These are phyloP conservation scores for Opisthograptis luteolata DNA, from an alignment of 2,888 invertebrate genomes.

Conservation along the genomic window DNA sequence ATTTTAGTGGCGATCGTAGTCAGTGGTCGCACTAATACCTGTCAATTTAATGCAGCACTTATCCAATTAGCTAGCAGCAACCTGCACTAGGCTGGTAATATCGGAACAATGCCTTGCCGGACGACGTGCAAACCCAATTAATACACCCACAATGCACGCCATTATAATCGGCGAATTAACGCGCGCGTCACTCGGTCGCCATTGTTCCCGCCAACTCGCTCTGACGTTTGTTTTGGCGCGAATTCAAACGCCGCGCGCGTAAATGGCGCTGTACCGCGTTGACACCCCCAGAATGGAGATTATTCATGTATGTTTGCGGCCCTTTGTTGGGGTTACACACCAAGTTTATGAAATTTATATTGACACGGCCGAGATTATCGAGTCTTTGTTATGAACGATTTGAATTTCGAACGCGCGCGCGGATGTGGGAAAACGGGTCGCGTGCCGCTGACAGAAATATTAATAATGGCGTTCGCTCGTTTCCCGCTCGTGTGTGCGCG, in stretches of 20 bases:
- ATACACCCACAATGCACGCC: slow-evolving; percentile 62
- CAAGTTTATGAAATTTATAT: slow-evolving; percentile 81
- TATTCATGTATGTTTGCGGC: slow-evolving; percentile 80
- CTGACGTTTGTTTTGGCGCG: slow-evolving; percentile 76
- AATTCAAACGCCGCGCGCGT: slow-evolving; percentile 57
- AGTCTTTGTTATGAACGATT: slow-evolving; percentile 76
- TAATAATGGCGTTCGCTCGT: slow-evolving; percentile 56
- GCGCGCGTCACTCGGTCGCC: slow-evolving; percentile 54
- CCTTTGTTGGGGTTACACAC: slow-evolving; percentile 71
- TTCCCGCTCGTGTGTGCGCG: slow-evolving; percentile 1
- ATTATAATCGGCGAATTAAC: slow-evolving; percentile 67
- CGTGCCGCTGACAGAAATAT: slow-evolving; percentile 74
- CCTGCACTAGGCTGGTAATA: slow-evolving; percentile 38
- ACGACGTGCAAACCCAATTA: slow-evolving; percentile 60
- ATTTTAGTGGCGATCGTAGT: too few species aligned
- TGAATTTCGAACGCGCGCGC: slow-evolving; percentile 61
- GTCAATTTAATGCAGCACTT: neutral
- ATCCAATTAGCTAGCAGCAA: slow-evolving; percentile 22
- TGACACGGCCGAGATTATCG: slow-evolving; percentile 78
- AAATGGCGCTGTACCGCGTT: slow-evolving; percentile 78
- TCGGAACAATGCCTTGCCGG: slow-evolving; percentile 40
- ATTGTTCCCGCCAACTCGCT: slow-evolving; percentile 63
- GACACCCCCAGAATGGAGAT: slow-evolving; percentile 81
- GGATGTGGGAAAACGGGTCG: slow-evolving; percentile 66
- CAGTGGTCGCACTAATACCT: neutral